Evolutionary conservation across 2,797 vertebrate genomes (phyloP).

Genomic region (Psittacula echo): DNA sequence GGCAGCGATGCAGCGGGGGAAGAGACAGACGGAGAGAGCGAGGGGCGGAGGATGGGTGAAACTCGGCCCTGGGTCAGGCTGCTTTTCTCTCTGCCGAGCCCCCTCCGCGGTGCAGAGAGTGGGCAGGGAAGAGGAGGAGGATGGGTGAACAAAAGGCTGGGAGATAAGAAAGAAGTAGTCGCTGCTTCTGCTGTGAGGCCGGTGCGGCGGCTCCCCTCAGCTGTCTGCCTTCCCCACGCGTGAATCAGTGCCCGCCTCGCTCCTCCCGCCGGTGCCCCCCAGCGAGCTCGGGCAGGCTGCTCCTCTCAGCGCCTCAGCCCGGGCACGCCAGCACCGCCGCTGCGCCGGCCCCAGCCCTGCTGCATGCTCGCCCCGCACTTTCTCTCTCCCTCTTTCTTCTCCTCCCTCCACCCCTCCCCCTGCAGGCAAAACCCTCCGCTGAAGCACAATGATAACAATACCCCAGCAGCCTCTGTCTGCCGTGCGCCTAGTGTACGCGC

Average conservation of each 20-base stretch:
- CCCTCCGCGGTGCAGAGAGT: conserved; percentile 48
- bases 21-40: background rate
- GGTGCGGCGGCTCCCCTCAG: background rate
- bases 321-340: background rate
- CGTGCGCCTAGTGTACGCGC: background rate
- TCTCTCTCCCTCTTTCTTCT: conserved; percentile 50
- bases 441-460: conserved; percentile 60
- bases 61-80: conserved; percentile 55
- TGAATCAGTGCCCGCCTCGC: conserved; percentile 8
- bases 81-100: conserved; percentile 28
- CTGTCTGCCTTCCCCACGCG: conserved; percentile 9
- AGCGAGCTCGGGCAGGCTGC: conserved; percentile 36
- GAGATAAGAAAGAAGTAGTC: conserved; percentile 47
- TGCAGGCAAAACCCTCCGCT: conserved; percentile 40
- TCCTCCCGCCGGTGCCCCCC: conserved; percentile 17
- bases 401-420: conserved; percentile 55
- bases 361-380: conserved; percentile 46
- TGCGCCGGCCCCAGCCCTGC: conserved; percentile 31
- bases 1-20: conserved; percentile 46
- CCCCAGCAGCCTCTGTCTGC: conserved; percentile 43
- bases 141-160: conserved; percentile 65
- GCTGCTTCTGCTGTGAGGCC: conserved; percentile 33
- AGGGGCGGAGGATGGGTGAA: conserved; percentile 19
- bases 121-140: conserved; percentile 46
- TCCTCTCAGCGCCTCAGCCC: conserved; percentile 26